Conservation (phyloP, 2,888 invertebrate genomes). For the Eumerus sabulonum region DNA sequence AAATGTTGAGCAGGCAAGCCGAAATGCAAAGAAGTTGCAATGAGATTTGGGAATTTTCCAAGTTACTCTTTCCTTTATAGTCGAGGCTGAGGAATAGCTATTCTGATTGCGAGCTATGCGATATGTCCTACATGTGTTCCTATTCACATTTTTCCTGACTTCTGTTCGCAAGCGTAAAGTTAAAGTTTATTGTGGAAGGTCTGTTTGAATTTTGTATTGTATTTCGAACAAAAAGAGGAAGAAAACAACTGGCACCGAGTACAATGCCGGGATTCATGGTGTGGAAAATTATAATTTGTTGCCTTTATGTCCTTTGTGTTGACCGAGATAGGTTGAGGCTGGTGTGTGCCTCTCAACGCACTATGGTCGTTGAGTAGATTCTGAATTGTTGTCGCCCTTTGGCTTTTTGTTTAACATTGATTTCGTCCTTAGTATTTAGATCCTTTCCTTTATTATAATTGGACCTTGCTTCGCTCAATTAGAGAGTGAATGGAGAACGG, state of each 20-base stretch:
- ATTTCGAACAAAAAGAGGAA: constrained; percentile 37
- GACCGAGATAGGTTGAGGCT: constrained; percentile 45
- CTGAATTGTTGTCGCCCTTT: no score
- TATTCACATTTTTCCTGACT: constrained; percentile 17
- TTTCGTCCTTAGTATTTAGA: no score
- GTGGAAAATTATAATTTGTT: constrained; percentile 67
- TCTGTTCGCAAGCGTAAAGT: constrained; percentile 13
- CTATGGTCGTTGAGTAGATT: constrained; percentile 50
- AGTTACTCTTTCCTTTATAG: constrained; percentile 36
- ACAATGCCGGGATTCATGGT: constrained; percentile 58
- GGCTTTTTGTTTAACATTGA: no score
- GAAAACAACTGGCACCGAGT: neutral
- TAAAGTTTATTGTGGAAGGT: constrained; percentile 34
- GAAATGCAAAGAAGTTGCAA: constrained; percentile 55
- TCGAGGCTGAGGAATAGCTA: constrained; percentile 18
- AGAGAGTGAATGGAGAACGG: no score
- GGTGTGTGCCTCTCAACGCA: constrained; percentile 21
- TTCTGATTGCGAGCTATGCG: neutral
- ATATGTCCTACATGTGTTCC: neutral
- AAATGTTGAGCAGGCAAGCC: constrained; percentile 46
- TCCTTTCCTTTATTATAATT: no score
- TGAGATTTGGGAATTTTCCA: constrained; percentile 64
- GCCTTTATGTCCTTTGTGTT: constrained; percentile 42
- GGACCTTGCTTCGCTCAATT: no score
- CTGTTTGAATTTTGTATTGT: constrained; percentile 61